Conservation (phyloP, 2,113 vertebrate species). For the Galbula dea region DNA sequence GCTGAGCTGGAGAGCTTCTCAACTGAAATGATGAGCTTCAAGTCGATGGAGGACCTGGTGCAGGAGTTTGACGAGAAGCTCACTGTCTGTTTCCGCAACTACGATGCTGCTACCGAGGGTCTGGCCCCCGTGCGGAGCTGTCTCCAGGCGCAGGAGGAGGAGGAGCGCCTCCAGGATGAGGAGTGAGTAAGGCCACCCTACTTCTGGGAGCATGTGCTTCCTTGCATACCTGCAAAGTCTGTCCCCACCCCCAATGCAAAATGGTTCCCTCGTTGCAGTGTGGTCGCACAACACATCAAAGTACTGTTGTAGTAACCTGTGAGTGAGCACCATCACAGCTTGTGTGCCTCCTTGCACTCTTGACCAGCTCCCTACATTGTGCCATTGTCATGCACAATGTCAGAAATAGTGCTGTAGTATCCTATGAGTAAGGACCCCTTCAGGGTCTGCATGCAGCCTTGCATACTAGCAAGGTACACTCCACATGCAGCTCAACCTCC, state of each 20-base stretch:
- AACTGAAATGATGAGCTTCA: conserved; percentile 60
- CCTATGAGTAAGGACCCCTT: background rate
- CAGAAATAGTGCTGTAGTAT: background rate
- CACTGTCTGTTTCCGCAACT: conserved; percentile 64
- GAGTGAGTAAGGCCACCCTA: conserved; percentile 33
- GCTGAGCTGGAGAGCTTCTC: conserved; percentile 63
- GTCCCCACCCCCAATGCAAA: fast-evolving
- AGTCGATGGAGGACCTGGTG: conserved; percentile 64
- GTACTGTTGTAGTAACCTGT: background rate
- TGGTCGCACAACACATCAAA: no score
- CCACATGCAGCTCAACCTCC: fast-evolving
- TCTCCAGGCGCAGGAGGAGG: conserved; percentile 52
- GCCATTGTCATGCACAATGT: fast-evolving
- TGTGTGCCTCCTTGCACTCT: no score
- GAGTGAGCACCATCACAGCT: background rate
- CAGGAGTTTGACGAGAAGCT: conserved; percentile 63
- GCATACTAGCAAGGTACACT: fast-evolving
- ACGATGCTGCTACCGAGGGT: conserved; percentile 43
- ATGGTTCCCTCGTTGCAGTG: fast-evolving
- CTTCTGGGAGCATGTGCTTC: fast-evolving
- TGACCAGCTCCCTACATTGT: no score
- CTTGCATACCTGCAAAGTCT: background rate
- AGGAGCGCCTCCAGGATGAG: conserved; percentile 59
- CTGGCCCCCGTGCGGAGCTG: conserved; percentile 27
- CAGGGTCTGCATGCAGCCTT: fast-evolving